phyloP scores from a whole-genome alignment of 2,888 invertebrate species.

The Lepidonotus clava region DNA sequence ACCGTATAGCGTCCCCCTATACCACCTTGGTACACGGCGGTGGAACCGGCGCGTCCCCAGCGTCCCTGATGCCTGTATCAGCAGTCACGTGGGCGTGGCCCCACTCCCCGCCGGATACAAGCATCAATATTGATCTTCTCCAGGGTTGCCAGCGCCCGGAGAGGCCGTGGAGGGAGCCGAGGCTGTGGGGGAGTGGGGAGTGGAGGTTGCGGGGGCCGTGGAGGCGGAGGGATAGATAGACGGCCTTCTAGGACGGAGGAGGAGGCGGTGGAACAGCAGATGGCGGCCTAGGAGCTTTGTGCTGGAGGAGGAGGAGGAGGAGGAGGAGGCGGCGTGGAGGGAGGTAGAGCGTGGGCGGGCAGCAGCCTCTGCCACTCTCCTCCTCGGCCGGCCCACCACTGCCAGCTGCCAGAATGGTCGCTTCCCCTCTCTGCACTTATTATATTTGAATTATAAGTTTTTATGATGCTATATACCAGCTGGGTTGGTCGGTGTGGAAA shows the following conservation, averaged over 20 bases:
- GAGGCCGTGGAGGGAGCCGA: background rate
- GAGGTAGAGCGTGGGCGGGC: background rate
- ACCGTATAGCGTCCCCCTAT: too few species aligned
- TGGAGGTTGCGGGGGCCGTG: background rate
- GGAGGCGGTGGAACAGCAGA: too few species aligned
- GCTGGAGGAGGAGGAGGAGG: too few species aligned
- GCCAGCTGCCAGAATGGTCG: too few species aligned
- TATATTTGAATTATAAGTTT: too few species aligned
- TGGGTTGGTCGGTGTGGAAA: too few species aligned
- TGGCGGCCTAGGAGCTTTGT: too few species aligned
- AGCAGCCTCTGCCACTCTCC: background rate
- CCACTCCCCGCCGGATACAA: background rate
- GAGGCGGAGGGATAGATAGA: background rate
- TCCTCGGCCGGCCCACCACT: too few species aligned
- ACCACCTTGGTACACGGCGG: background rate
- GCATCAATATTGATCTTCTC: constrained; percentile 31
- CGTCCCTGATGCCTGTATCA: background rate
- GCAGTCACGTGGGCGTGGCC: constrained; percentile 18
- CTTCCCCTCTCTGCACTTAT: too few species aligned
- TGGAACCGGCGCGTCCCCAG: background rate
- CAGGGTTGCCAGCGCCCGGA: background rate
- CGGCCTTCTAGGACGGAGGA: too few species aligned
- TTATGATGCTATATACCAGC: too few species aligned
- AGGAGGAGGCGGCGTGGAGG: background rate
- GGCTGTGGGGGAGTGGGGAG: background rate